These are phyloP conservation scores for Nibea albiflora DNA, from an alignment of 2,113 vertebrate species.

Conservation along the genomic window DNA sequence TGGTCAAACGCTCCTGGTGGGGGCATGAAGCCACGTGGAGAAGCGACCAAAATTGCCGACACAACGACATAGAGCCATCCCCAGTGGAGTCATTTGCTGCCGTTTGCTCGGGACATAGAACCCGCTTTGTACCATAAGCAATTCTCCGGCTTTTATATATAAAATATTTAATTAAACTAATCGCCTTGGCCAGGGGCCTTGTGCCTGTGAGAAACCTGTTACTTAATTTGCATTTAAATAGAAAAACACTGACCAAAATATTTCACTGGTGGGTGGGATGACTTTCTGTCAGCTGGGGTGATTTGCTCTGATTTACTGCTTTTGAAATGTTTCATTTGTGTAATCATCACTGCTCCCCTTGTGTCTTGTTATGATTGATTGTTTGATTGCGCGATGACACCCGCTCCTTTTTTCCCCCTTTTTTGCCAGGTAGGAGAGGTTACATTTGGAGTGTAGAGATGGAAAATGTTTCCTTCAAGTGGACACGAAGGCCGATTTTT, in stretches of 20 bases:
- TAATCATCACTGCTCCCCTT: constrained; percentile 48
- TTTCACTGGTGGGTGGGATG: constrained; percentile 40
- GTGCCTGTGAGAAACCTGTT: constrained; percentile 38
- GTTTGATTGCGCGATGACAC: constrained; percentile 47
- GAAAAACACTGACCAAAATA: constrained; percentile 70
- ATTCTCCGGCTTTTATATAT: constrained; percentile 23
- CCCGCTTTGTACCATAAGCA: neutral
- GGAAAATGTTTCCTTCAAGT: constrained; percentile 29
- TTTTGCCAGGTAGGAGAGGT: constrained; percentile 41
- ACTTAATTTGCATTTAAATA: constrained; percentile 84
- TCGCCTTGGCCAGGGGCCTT: constrained; percentile 32
- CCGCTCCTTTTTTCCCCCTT: too few relatives aligned
- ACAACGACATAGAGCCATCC: too few relatives aligned
- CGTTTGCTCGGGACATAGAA: neutral
- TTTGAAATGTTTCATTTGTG: constrained; percentile 64
- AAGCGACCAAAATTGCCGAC: too few relatives aligned
- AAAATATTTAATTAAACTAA: constrained; percentile 66
- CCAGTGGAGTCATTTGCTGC: neutral
- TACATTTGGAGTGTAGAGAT: constrained; percentile 8
- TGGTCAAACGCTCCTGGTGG: too few relatives aligned
- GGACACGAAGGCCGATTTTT: constrained; percentile 46
- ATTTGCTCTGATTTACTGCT: constrained; percentile 68
- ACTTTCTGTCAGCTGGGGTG: constrained; percentile 43
- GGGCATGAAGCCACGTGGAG: too few relatives aligned
- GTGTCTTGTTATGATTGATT: constrained; percentile 57